phyloP scores from a whole-genome alignment of 2,113 vertebrate genomes.

The Otis tarda region DNA sequence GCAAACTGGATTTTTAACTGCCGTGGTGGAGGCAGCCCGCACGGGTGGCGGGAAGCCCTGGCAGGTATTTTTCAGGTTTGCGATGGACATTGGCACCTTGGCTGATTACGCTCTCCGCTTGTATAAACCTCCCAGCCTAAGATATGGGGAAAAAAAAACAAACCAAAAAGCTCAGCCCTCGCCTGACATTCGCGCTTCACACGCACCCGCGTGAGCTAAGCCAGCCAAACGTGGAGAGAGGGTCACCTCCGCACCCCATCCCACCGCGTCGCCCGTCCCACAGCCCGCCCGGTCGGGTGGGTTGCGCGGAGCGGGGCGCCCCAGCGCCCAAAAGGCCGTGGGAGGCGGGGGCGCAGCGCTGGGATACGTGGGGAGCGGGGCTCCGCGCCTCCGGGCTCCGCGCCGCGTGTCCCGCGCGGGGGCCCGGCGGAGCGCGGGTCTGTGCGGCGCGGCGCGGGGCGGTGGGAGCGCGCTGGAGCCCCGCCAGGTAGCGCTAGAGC shows the following conservation, averaged over 20 bases:
- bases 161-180: background rate
- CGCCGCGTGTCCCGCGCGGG: too few species aligned
- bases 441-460: background rate
- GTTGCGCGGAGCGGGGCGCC: background rate
- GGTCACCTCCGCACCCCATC: background rate
- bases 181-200: background rate
- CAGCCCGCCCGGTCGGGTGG: background rate
- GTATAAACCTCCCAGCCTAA: background rate
- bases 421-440: too few species aligned
- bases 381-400: too few species aligned
- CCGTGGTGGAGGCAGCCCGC: background rate
- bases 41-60: background rate
- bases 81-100: background rate
- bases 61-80: background rate
- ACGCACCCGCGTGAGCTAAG: background rate
- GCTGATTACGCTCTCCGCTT: background rate
- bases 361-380: too few species aligned
- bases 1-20: background rate
- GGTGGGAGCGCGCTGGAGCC: conserved; percentile 50
- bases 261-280: too few species aligned
- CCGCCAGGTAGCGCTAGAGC: conserved; percentile 95
- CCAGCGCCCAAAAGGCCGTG: background rate
- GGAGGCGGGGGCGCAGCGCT: background rate
- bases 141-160: background rate
- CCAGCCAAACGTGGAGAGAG: too few species aligned